phyloP scores from a whole-genome alignment of 1,140 invertebrate species.

The Conus betulinus region DNA sequence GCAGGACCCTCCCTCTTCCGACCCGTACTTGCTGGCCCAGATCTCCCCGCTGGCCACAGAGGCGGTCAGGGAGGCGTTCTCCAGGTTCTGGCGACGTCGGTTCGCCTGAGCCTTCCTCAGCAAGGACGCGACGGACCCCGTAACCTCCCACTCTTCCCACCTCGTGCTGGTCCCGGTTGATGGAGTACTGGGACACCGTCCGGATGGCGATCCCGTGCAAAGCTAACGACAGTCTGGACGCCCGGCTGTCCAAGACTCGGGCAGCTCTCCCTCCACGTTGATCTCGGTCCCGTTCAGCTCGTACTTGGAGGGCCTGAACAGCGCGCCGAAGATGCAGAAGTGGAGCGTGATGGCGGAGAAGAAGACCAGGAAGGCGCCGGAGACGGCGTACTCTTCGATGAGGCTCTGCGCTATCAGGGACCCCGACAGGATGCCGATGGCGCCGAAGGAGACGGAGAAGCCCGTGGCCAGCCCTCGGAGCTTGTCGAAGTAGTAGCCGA shows the following conservation, averaged over 20 bases:
- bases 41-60: background rate
- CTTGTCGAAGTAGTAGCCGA: constrained; percentile 30
- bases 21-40: background rate
- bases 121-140: background rate
- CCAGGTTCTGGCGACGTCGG: background rate
- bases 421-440: constrained; percentile 19
- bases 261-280: background rate
- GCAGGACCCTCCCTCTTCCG: background rate
- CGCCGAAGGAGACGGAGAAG: background rate
- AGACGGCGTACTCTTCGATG: background rate
- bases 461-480: constrained; percentile 16
- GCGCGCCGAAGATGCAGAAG: background rate
- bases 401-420: constrained; percentile 16
- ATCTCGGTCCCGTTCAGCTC: background rate
- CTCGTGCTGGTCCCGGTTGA: background rate
- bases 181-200: background rate
- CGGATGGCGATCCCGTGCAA: background rate
- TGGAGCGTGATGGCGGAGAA: background rate
- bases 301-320: background rate
- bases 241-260: background rate
- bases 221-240: background rate
- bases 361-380: background rate
- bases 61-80: background rate
- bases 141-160: background rate
- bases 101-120: background rate